phyloP scores from a whole-genome alignment of 1,140 invertebrate genomes.

The Saccostrea echinata region DNA sequence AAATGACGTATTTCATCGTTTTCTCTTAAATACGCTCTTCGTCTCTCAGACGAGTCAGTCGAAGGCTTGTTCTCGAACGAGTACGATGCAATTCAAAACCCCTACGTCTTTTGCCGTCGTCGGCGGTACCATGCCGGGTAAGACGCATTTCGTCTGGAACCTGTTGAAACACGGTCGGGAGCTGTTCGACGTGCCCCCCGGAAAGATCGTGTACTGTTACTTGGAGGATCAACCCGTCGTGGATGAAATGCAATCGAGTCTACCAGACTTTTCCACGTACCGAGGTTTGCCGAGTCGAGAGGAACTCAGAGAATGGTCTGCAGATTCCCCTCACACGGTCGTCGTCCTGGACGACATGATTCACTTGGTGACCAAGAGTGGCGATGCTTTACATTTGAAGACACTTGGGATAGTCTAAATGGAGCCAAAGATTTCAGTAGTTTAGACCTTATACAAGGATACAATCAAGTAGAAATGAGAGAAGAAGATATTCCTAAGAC shows the following conservation, averaged over 20 bases:
- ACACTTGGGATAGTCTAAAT: no score
- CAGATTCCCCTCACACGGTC: neutral
- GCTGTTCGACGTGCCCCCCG: neutral
- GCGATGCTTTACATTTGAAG: conserved; percentile 17
- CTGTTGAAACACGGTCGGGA: conserved; percentile 12
- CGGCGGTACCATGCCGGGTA: conserved; percentile 18
- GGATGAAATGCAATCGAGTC: conserved; percentile 18
- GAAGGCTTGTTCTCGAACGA: neutral
- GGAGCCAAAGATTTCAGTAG: no score
- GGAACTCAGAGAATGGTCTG: conserved; percentile 31
- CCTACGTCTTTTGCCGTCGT: conserved; percentile 11
- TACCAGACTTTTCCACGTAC: neutral
- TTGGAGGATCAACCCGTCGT: neutral
- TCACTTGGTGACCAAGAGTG: neutral
- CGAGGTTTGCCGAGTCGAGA: conserved; percentile 34
- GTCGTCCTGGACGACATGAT: conserved; percentile 44
- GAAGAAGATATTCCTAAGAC: no score
- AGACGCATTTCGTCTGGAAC: conserved; percentile 6
- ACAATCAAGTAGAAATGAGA: no score
- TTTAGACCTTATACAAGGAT: no score
- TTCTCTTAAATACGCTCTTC: neutral
- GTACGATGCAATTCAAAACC: conserved; percentile 16
- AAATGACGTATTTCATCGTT: neutral
- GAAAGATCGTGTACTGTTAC: conserved; percentile 15
- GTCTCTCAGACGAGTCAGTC: neutral